These are phyloP conservation scores for Aplodontia rufa DNA, from an alignment of 2,113 vertebrate genomes.

Conservation along the genomic window DNA sequence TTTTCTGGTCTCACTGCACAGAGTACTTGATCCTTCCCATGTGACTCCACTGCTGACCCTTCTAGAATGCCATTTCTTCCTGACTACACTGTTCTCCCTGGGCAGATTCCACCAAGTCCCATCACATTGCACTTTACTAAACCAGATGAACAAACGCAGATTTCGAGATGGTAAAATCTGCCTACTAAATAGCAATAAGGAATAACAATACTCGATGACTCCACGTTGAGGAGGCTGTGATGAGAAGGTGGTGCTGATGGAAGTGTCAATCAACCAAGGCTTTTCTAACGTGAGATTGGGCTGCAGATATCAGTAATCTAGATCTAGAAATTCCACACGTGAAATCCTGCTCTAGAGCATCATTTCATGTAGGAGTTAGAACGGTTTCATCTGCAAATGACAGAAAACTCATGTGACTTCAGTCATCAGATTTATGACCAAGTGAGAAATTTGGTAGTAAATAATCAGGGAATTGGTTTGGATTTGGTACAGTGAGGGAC, in stretches of 20 bases:
- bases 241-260: background rate
- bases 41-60: background rate
- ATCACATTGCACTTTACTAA: no score
- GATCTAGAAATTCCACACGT: background rate
- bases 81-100: background rate
- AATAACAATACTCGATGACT: background rate
- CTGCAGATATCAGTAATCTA: background rate
- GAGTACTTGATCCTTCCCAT: background rate
- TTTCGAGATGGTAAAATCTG: background rate
- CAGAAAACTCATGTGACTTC: background rate
- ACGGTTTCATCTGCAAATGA: background rate
- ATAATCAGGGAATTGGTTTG: background rate
- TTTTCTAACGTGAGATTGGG: background rate
- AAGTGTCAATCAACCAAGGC: no score
- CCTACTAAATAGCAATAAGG: background rate
- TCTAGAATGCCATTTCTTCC: background rate
- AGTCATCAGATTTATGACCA: background rate
- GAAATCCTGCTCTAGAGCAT: background rate
- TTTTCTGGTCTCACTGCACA: background rate
- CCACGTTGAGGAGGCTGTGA: background rate
- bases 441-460: background rate
- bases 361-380: background rate
- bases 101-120: background rate
- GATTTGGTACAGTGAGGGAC: background rate
- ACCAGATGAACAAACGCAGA: background rate